Evolutionary conservation across 1,140 invertebrate species (phyloP), one percentile per base, ranked within the genome.

Genomic region (Saxidomus purpurata): DNA sequence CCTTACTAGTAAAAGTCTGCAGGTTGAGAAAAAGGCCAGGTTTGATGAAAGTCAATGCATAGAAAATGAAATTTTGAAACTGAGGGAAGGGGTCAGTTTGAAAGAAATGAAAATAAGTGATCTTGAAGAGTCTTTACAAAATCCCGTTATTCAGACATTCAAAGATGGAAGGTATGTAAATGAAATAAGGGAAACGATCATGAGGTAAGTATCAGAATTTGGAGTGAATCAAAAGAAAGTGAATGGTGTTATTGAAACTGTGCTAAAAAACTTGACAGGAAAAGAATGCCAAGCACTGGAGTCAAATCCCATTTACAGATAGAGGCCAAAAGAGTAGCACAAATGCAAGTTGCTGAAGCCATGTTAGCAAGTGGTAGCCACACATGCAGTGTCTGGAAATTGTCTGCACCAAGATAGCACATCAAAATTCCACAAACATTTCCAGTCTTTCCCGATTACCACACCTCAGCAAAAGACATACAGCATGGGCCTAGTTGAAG

Each of bases 201-300:
- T 89, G 88, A 61, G 69, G 1, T 34, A 84, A 3, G 8, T 89
- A 25, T 83, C 87, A 47, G 71, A 83, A 38, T 89, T 67, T 82
- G 69, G 67, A 59, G 87, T 82, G 1, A 84, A 80, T 36, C 69
- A 76, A 43, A 87, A 34, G 0, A 89, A 89, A 43, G 81, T 89
- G 0, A 89, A 89, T 77, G 17, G 49, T 47, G 82, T 86, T 0
- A 86, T 90, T 34, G 0, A 74, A 36, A 81, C 67, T 22, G 89
- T 90, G 19, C 9, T 84, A 6, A 55, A 82, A 61, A 90, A 90
- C 28, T 17, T 90, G 3, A 80, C 89, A 61, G 89, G 89, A 19
- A 90, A 90, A 69, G 79, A 8, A n/a, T 89, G 15, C 87, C 87
- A 6, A 89, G 87, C 36, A 74, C 52, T 79, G 77, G 49, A 11